Base-by-base conservation (phyloP, 1,140 invertebrate species). In the Laodelphax striatellus region DNA sequence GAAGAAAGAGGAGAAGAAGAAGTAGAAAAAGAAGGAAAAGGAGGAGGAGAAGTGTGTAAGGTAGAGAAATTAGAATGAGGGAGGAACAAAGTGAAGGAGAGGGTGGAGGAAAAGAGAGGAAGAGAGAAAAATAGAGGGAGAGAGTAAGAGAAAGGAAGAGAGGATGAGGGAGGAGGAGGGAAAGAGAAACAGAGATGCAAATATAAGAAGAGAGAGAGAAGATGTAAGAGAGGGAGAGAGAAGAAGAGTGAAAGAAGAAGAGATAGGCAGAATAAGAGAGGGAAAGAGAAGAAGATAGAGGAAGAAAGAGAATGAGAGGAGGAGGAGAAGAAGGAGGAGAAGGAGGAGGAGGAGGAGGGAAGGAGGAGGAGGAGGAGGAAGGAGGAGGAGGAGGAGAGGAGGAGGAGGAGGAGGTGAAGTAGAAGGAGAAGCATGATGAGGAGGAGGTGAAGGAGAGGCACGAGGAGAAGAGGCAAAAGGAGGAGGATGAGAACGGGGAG, bases 1-100 rank as follows among this genome's bases (percentile, higher is more conserved):
- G 50, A 43, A 63, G 60, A 63, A 34, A 24, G 41, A 55, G 60
- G 57, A 52, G 50, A 38, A 63, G 62, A 55, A 31, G 28, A 34
- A 55, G 53, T 31, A 14, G 28, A n/a, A 55, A 19, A 28, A 31
- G 28, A 34, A 55, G 53, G n/a, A 34, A 13, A n/a, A 17, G 17
- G 14, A n/a, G n/a, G 28, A 31, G 17, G 14, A 28, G 21, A 55
- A n/a, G 43, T 9, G 31, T 22, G 50, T 42, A 63, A 28, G 46
- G 28, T 52, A 60, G 58, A 14, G 42, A 53, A 57, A n/a, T n/a
- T n/a, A n/a, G n/a, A n/a, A n/a, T n/a, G 53, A 63, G 5, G 52
- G 21, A 55, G 61, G 63, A 13, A 44, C 34, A 44, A 38, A 63
- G 22, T 19, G 31, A 63, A 53, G 44, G n/a, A 44, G 34, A 58